Conservation (phyloP, 2,797 vertebrate genomes). For the Percopsis omiscomaycus region DNA sequence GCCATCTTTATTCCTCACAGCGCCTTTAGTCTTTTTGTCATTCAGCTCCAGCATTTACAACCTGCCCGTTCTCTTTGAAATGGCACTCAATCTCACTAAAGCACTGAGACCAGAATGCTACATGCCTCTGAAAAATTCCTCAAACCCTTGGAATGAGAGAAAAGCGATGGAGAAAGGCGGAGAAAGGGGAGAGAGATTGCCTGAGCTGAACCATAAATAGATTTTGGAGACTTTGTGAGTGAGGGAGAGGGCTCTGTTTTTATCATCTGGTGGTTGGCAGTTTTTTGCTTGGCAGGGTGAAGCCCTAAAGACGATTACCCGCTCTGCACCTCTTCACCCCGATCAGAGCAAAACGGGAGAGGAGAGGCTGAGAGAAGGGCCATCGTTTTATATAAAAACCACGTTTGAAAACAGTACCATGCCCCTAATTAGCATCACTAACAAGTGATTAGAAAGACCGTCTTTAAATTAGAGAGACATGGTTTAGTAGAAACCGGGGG, state of each 20-base stretch:
- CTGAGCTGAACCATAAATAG: conserved; percentile 41
- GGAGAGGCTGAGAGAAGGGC: conserved; percentile 9
- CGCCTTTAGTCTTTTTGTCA: conserved; percentile 11
- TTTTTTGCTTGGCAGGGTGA: conserved; percentile 21
- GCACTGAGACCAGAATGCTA: conserved; percentile 24
- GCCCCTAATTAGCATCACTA: neutral
- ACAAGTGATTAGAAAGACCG: no score
- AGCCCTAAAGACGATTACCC: conserved; percentile 32
- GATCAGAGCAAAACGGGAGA: conserved; percentile 10
- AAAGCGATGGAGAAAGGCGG: conserved; percentile 16
- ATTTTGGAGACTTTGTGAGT: conserved; percentile 46
- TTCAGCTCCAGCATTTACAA: conserved; percentile 16
- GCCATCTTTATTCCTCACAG: conserved; percentile 8
- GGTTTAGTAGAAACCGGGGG: no score
- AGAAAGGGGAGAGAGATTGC: conserved; percentile 27
- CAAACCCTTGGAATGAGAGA: conserved; percentile 17
- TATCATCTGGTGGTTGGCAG: conserved; percentile 30
- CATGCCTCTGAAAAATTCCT: conserved; percentile 23
- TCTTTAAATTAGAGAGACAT: no score
- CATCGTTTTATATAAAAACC: neutral
- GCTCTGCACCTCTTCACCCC: conserved; percentile 23
- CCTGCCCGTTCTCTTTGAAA: conserved; percentile 26
- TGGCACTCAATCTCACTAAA: conserved; percentile 41
- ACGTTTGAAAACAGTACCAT: neutral
- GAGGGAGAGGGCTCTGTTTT: conserved; percentile 32